These are phyloP conservation scores for Haplotaxodon microlepis DNA, from an alignment of 2,113 vertebrate species.

Conservation along the genomic window DNA sequence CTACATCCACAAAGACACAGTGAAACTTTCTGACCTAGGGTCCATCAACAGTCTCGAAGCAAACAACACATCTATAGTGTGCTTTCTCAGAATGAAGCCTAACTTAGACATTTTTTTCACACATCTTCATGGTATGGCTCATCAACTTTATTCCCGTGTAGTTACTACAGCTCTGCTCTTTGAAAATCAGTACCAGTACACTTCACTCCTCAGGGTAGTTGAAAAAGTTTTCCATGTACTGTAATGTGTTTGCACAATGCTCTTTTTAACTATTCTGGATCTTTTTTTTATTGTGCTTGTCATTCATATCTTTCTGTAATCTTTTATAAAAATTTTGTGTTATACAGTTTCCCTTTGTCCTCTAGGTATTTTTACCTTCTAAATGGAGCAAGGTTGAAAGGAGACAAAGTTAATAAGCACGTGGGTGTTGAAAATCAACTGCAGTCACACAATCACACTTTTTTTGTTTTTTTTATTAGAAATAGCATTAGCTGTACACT, in stretches of 20 bases:
- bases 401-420: neutral
- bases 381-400: neutral
- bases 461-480: constrained; percentile 36
- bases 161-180: neutral
- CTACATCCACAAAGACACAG: neutral
- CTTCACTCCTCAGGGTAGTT: neutral
- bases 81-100: neutral
- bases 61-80: neutral
- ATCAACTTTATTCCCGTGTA: neutral
- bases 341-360: neutral
- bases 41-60: neutral
- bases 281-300: neutral
- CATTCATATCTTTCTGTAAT: neutral
- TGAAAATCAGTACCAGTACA: neutral
- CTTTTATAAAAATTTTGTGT: neutral
- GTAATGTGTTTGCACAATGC: neutral
- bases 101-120: neutral
- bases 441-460: neutral
- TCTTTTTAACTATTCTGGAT: neutral
- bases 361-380: neutral
- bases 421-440: neutral
- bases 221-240: neutral
- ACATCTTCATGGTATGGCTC: neutral
- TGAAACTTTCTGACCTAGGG: neutral
- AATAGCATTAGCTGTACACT: constrained; percentile 67